Conservation (phyloP, 2,888 invertebrate genomes). For the Nomada ferruginata region DNA sequence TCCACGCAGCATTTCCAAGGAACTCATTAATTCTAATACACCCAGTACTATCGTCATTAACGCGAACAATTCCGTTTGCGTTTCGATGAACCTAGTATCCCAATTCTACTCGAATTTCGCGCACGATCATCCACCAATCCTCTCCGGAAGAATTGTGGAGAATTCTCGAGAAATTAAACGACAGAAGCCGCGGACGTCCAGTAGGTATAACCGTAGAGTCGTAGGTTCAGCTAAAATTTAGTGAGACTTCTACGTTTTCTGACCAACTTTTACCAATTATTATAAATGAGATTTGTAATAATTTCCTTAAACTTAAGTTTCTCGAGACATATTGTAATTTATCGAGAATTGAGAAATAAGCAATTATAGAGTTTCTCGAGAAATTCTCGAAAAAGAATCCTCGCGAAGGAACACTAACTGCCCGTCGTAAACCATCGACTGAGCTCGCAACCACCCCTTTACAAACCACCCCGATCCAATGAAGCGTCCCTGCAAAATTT, state of each 20-base stretch:
- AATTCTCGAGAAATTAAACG: background rate
- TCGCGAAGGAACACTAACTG: conserved; percentile 35
- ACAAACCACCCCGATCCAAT: background rate
- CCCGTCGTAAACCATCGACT: conserved; percentile 17
- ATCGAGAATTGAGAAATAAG: too few species aligned
- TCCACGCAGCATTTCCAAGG: background rate
- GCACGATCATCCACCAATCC: background rate
- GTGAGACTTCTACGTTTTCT: too few species aligned
- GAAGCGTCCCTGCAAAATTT: conserved; percentile 15
- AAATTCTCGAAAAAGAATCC: background rate
- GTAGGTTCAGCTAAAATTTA: too few species aligned
- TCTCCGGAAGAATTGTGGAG: background rate
- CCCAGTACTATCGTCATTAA: background rate
- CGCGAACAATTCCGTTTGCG: background rate
- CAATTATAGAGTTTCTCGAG: too few species aligned
- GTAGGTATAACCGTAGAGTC: too few species aligned
- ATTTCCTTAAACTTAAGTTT: too few species aligned
- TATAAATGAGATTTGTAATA: too few species aligned
- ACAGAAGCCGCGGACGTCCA: background rate
- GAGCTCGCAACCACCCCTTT: background rate
- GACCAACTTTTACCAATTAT: too few species aligned
- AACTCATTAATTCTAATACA: conserved; percentile 19
- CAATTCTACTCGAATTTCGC: background rate
- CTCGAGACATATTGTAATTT: too few species aligned
- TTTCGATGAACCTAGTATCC: conserved; percentile 26